phyloP scores from a whole-genome alignment of 1,140 invertebrate species.

The Trialeurodes vaporariorum region DNA sequence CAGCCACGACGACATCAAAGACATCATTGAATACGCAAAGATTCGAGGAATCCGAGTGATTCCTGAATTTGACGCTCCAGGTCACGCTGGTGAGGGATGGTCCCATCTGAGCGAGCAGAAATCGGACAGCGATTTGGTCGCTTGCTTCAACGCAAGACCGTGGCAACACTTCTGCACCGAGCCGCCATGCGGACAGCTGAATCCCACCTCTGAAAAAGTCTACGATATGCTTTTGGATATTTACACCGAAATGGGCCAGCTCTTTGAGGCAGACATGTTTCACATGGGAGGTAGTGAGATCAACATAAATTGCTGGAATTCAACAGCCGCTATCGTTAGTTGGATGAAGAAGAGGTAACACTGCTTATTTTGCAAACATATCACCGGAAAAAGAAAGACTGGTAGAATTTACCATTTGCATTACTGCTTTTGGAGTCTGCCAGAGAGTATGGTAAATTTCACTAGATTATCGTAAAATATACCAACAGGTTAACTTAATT shows the following conservation, averaged over 20 bases:
- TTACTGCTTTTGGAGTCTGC: no score
- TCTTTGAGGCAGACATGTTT: conserved; percentile 61
- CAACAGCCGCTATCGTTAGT: conserved; percentile 45
- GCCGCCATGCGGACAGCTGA: conserved; percentile 75
- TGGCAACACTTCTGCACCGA: conserved; percentile 69
- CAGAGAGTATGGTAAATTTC: no score
- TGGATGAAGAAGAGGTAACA: conserved; percentile 48
- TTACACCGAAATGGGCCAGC: conserved; percentile 50
- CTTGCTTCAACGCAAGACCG: conserved; percentile 53
- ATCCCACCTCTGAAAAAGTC: conserved; percentile 58
- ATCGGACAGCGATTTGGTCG: conserved; percentile 15
- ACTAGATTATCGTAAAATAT: no score
- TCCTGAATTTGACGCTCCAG: conserved; percentile 77
- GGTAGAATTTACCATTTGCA: no score
- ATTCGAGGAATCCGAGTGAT: conserved; percentile 61
- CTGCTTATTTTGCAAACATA: no score
- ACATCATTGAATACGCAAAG: conserved; percentile 57
- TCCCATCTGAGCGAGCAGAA: background rate
- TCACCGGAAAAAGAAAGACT: no score
- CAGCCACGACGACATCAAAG: conserved; percentile 49
- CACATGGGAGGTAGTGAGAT: conserved; percentile 85
- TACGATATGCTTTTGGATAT: conserved; percentile 61
- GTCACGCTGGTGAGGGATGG: conserved; percentile 38
- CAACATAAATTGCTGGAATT: conserved; percentile 60
- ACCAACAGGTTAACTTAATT: no score